These are phyloP conservation scores for Melanostoma scalare DNA, from an alignment of 2,888 invertebrate genomes.

Conservation along the genomic window DNA sequence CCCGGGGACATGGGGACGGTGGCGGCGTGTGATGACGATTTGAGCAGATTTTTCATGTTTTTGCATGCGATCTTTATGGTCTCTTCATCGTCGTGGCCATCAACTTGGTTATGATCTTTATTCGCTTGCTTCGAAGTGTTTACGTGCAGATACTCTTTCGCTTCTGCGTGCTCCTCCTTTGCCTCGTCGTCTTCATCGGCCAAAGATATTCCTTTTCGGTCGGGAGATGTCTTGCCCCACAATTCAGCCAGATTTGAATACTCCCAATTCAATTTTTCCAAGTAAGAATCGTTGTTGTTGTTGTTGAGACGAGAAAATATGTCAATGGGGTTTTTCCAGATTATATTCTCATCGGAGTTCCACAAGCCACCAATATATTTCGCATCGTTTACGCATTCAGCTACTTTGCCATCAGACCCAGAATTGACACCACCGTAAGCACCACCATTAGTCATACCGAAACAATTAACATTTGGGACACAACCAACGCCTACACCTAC, in stretches of 20 bases:
- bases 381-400: slow-evolving; percentile 31
- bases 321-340: slow-evolving; percentile 75
- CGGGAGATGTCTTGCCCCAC: slow-evolving; percentile 75
- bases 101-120: too few species aligned
- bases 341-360: slow-evolving; percentile 74
- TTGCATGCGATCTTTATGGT: slow-evolving; percentile 55
- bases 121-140: not conserved
- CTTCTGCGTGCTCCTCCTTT: slow-evolving; percentile 4
- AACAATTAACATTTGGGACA: slow-evolving; percentile 45
- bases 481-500: slow-evolving; percentile 48
- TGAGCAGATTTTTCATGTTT: slow-evolving; percentile 65
- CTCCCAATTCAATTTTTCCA: slow-evolving; percentile 76
- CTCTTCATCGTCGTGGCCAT: slow-evolving; percentile 31
- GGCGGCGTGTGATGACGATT: slow-evolving; percentile 32
- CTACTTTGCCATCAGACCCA: not conserved
- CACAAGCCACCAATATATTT: slow-evolving; percentile 74
- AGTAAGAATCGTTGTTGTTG: slow-evolving; percentile 68
- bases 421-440: slow-evolving; percentile 38
- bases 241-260: slow-evolving; percentile 78
- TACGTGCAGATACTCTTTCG: not conserved
- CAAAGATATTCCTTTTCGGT: slow-evolving; percentile 20
- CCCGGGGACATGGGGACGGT: not conserved
- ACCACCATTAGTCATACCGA: slow-evolving; percentile 45
- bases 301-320: slow-evolving; percentile 73
- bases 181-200: slow-evolving; percentile 24